Percentiles rank a stretch among this genome's conserved stretches.
These are phyloP conservation scores for Etheostoma cragini DNA, from an alignment of 2,113 vertebrate genomes.

Conservation along the genomic window DNA sequence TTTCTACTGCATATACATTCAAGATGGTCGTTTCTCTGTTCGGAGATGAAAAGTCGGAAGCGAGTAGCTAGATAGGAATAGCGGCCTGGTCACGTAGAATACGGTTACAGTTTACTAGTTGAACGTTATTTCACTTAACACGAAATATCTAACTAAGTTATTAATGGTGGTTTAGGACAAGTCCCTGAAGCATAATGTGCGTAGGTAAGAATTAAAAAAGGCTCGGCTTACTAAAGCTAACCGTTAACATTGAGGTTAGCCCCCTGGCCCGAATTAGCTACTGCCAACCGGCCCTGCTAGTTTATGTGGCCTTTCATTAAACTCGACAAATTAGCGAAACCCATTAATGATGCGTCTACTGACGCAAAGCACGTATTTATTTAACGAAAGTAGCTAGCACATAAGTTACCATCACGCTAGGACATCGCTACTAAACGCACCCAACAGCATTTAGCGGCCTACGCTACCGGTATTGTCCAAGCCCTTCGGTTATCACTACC, in stretches of 20 bases:
- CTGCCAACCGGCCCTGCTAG: not conserved
- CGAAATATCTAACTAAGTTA: fast-evolving
- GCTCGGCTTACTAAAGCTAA: not conserved
- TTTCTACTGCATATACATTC: constrained; percentile 70
- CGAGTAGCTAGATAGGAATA: not conserved
- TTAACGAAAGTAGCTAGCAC: not conserved
- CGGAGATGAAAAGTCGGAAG: not conserved
- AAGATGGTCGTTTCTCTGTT: constrained; percentile 70
- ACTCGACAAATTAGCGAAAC: not conserved
- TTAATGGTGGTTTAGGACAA: not conserved
- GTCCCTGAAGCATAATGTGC: not conserved
- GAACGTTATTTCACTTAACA: too few relatives aligned
- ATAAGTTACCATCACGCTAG: not conserved
- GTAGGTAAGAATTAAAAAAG: too few relatives aligned
- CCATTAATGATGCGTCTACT: fast-evolving
- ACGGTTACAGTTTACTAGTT: too few relatives aligned
- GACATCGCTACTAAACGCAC: fast-evolving
- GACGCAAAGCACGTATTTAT: not conserved
- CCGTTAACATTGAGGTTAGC: not conserved
- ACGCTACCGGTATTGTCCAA: constrained; percentile 24
- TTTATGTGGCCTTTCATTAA: not conserved
- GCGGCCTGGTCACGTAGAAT: too few relatives aligned
- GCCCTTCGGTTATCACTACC: not conserved
- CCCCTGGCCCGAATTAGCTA: not conserved
- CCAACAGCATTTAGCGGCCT: not conserved